These are phyloP conservation scores for Lethrus apterus DNA, from an alignment of 1,140 invertebrate genomes.

Conservation along the genomic window DNA sequence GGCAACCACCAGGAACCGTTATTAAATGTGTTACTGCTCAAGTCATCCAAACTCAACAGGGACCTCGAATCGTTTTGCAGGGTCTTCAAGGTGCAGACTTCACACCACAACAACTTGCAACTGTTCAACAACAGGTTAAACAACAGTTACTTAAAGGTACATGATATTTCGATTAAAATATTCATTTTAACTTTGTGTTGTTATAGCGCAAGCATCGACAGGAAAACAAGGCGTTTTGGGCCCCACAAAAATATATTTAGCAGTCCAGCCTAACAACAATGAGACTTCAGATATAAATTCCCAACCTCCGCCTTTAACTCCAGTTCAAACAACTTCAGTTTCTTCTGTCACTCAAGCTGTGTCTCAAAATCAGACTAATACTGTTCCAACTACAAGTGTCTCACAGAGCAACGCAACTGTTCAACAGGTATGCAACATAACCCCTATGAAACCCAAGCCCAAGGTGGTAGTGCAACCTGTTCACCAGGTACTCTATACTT, in stretches of 20 bases:
- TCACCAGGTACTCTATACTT: slow-evolving; percentile 22
- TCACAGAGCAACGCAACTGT: slow-evolving; percentile 16
- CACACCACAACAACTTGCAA: slow-evolving; percentile 66
- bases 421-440: slow-evolving; percentile 38
- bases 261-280: slow-evolving; percentile 58
- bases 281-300: slow-evolving; percentile 25
- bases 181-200: not conserved
- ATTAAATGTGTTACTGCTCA: slow-evolving; percentile 79
- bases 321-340: slow-evolving; percentile 39
- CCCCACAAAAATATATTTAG: slow-evolving; percentile 76
- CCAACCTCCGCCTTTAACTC: slow-evolving; percentile 45
- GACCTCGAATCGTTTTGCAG: slow-evolving; percentile 75
- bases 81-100: slow-evolving; percentile 74
- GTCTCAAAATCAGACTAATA: slow-evolving; percentile 13
- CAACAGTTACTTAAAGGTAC: slow-evolving; percentile 77
- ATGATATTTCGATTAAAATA: not conserved
- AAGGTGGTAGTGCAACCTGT: slow-evolving; percentile 32
- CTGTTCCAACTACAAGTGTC: slow-evolving; percentile 18
- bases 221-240: slow-evolving; percentile 75
- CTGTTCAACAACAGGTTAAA: slow-evolving; percentile 81
- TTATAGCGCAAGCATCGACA: slow-evolving; percentile 66
- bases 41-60: slow-evolving; percentile 73
- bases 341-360: slow-evolving; percentile 7
- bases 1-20: slow-evolving; percentile 73
- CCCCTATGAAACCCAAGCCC: slow-evolving; percentile 21